These are phyloP conservation scores for Halcyon smyrnensis DNA, from an alignment of 2,797 vertebrate genomes.

Conservation along the genomic window DNA sequence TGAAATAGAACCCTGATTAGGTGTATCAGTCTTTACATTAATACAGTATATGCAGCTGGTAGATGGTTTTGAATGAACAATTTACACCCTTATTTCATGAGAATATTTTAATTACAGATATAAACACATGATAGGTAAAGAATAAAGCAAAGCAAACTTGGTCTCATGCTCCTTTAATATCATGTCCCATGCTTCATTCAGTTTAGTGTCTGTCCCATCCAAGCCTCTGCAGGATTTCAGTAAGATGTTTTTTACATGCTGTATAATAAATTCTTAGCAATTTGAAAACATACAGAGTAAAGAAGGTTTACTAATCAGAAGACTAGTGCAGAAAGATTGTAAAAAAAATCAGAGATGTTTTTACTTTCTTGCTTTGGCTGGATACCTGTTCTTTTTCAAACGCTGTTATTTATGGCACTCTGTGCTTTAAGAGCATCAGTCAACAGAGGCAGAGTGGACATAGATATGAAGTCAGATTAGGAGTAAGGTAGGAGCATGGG, in stretches of 20 bases:
- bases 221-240: neutral
- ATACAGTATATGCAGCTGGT: neutral
- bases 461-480: neutral
- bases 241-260: neutral
- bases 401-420: neutral
- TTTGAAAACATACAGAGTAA: neutral
- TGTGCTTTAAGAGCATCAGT: neutral
- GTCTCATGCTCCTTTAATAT: neutral
- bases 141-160: neutral
- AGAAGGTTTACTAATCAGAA: neutral
- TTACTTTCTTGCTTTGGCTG: neutral
- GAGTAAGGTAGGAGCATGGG: neutral
- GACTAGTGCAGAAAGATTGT: neutral
- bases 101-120: conserved; percentile 22
- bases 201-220: neutral
- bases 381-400: neutral
- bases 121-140: neutral
- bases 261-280: neutral
- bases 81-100: neutral
- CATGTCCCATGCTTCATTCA: neutral
- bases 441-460: neutral
- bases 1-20: conserved; percentile 50
- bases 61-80: neutral
- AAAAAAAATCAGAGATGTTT: neutral
- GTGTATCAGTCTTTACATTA: conserved; percentile 32